Evolutionary conservation across 2,797 vertebrate genomes (phyloP).

Genomic region (Xiphophorus birchmanni): DNA sequence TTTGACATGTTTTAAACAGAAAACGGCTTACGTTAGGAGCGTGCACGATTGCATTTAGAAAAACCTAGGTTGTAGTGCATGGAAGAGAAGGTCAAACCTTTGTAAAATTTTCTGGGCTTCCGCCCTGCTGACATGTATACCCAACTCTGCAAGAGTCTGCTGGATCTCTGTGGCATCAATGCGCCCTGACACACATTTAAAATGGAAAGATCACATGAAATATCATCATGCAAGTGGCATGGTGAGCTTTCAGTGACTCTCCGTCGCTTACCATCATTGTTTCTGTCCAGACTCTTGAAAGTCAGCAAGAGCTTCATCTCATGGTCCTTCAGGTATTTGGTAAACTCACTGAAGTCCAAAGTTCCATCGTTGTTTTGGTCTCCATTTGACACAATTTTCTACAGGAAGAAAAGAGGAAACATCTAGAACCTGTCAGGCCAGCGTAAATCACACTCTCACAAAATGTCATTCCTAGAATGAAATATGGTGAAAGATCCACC

Average conservation of each 20-base stretch:
- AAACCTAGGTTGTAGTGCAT: background rate
- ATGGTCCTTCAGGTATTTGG: slow-evolving; percentile 91
- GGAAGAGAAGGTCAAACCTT: slow-evolving; percentile 76
- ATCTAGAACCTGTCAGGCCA: background rate
- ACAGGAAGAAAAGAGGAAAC: slow-evolving; percentile 21
- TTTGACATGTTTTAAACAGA: background rate
- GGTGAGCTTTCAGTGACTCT: slow-evolving; percentile 16
- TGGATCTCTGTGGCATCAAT: slow-evolving; percentile 93
- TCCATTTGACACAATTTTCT: slow-evolving; percentile 93
- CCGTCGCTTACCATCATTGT: slow-evolving; percentile 87
- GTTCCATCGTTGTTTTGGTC: slow-evolving; percentile 90
- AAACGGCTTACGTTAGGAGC: background rate
- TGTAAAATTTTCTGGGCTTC: slow-evolving; percentile 88
- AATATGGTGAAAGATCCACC: slow-evolving; percentile 20
- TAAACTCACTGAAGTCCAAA: slow-evolving; percentile 93
- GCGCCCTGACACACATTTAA: slow-evolving; percentile 80
- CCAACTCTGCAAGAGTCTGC: slow-evolving; percentile 88
- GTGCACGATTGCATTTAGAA: background rate
- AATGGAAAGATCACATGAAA: slow-evolving; percentile 7
- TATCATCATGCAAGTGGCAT: slow-evolving; percentile 21
- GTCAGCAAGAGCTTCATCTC: slow-evolving; percentile 94
- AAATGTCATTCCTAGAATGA: background rate
- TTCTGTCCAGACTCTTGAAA: slow-evolving; percentile 94
- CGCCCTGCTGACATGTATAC: slow-evolving; percentile 85
- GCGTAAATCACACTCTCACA: background rate